Conservation (phyloP, 2,113 vertebrate species). For the Verasper variegatus region DNA sequence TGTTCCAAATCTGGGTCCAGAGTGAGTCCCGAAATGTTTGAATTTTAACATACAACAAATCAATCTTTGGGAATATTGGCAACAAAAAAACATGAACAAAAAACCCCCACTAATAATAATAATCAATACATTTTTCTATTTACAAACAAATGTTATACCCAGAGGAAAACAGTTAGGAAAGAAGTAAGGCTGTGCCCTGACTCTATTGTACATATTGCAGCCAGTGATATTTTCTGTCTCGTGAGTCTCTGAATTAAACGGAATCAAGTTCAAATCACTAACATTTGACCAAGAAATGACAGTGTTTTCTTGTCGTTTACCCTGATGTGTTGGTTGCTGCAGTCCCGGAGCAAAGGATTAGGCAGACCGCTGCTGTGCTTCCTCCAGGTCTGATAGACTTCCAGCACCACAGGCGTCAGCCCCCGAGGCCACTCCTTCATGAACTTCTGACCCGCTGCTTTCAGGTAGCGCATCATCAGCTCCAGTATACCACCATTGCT, state of each 20-base stretch:
- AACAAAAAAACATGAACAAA: no score
- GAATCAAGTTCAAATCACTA: no score
- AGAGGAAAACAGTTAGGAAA: neutral
- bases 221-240: no score
- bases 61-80: neutral
- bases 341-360: slow-evolving; percentile 92
- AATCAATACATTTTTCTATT: neutral
- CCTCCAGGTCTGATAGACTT: slow-evolving; percentile 91
- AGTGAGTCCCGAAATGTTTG: neutral
- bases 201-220: neutral
- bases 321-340: slow-evolving; percentile 89
- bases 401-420: slow-evolving; percentile 88
- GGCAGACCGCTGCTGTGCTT: slow-evolving; percentile 93
- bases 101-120: no score
- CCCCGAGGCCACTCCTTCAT: slow-evolving; percentile 91
- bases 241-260: no score
- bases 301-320: slow-evolving; percentile 70
- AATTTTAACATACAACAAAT: neutral
- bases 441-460: slow-evolving; percentile 91
- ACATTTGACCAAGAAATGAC: neutral
- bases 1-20: neutral
- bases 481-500: slow-evolving; percentile 93
- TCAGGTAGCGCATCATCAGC: slow-evolving; percentile 94
- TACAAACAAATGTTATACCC: neutral
- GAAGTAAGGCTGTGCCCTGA: neutral